Base-by-base conservation (phyloP, 2,888 invertebrate genomes). In the Tenthredo notha region DNA sequence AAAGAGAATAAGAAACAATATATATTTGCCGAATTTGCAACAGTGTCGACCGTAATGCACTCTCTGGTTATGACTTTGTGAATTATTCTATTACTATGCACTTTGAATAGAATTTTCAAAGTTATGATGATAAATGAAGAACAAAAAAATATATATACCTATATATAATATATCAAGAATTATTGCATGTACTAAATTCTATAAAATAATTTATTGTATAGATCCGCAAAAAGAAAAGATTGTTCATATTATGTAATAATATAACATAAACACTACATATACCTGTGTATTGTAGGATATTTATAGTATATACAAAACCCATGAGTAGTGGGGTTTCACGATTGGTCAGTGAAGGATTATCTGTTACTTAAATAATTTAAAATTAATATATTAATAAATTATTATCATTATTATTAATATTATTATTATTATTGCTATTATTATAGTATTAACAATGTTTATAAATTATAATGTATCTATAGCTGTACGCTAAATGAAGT, bases 401-500 rank as follows among this genome's bases (percentile, higher is more conserved):
- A 40, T 58, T 58, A 78, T 58, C 18, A 78, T 78, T 58, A 78
- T 37, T 21, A 78, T 54, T 25, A 54, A n/a, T n/a, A n/a, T 77
- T 18, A 77, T 33, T 18, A 77, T 77, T 78, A 54, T 78, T n/a
- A 78, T 78, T 54, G 37, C 25, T 54, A 78, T 78, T 77, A 54
- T 77, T 6, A 74, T 88, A 86, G 85, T 85, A 87, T 87, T 87
- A 87, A 86, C 86, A 72, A 87, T 87, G 88, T 86, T 87, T 86
- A 87, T 87, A 86, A 86, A 86, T 88, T 88, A 89, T 87, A 90
- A 2, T 91, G 90, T 91, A 91, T 88, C 91, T 91, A 70, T 72
- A 92, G 90, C 87, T 90, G 89, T 91, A 91, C 91, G 85, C 86
- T 86, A 89, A 89, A 90, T 86, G 87, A 90, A 89, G 89, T 92